A percentile compares a stretch with the other conserved stretches of the same genome.
Conservation (phyloP, 2,888 invertebrate genomes). For the Luffia ferchaultella region DNA sequence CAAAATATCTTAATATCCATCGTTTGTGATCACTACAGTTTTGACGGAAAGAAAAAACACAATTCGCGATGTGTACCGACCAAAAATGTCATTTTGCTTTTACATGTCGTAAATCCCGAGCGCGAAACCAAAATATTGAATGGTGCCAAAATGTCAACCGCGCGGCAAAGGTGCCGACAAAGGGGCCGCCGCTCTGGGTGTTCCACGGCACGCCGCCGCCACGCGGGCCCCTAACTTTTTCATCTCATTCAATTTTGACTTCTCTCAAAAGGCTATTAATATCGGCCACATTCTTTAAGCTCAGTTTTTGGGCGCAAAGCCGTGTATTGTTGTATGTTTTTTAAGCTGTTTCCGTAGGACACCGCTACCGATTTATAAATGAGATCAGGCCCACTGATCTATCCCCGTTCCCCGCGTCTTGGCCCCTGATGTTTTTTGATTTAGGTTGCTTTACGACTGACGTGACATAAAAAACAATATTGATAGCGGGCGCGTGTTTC, state of each 20-base stretch:
- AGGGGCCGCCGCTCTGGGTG: constrained; percentile 58
- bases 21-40: too few species aligned
- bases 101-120: constrained; percentile 57
- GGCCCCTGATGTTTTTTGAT: constrained; percentile 32
- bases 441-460: constrained; percentile 57
- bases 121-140: constrained; percentile 63
- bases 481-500: constrained; percentile 54
- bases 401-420: constrained; percentile 25
- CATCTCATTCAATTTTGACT: constrained; percentile 66
- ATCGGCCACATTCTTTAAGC: constrained; percentile 62
- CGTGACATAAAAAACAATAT: constrained; percentile 49
- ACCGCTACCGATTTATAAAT: constrained; percentile 64
- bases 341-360: constrained; percentile 66
- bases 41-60: too few species aligned
- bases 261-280: constrained; percentile 66
- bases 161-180: constrained; percentile 57
- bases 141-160: constrained; percentile 65
- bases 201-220: constrained; percentile 34
- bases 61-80: too few species aligned
- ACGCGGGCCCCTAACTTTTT: constrained; percentile 58
- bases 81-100: too few species aligned
- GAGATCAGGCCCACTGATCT: constrained; percentile 37
- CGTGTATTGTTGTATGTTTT: constrained; percentile 54
- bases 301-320: constrained; percentile 55
- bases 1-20: too few species aligned